These are phyloP conservation scores for Heliconius congener DNA, from an alignment of 1,140 invertebrate genomes.

Conservation along the genomic window DNA sequence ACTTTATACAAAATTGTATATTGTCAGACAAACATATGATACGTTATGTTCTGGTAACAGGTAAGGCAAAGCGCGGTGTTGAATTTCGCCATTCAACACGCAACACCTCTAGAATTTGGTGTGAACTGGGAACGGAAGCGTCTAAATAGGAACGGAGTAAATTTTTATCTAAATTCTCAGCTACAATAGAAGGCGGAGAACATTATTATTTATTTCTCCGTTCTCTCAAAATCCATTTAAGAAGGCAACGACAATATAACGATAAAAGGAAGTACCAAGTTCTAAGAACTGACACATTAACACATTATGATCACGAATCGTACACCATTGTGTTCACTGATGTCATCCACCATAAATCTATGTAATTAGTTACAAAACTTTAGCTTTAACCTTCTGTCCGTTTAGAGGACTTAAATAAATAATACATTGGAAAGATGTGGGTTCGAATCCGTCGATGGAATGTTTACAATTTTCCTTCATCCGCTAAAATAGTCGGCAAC, in stretches of 20 bases:
- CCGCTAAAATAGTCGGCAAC: too few relatives aligned
- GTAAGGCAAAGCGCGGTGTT: too few relatives aligned
- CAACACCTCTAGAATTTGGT: background rate
- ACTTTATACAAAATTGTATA: too few relatives aligned
- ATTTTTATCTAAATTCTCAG: background rate
- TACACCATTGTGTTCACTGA: constrained; percentile 17
- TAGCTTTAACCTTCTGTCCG: background rate
- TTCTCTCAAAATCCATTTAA: background rate
- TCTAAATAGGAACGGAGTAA: background rate
- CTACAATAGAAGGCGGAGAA: background rate
- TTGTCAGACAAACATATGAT: too few relatives aligned
- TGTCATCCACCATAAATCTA: constrained; percentile 16
- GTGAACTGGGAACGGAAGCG: background rate
- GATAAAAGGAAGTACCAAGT: background rate
- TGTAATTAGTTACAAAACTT: constrained; percentile 2
- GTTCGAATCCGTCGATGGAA: too few relatives aligned
- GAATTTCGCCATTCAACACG: background rate
- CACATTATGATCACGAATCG: constrained; percentile 21
- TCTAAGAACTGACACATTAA: constrained; percentile 10
- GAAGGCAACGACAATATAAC: background rate
- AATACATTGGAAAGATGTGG: too few relatives aligned
- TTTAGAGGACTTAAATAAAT: background rate
- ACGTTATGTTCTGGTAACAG: too few relatives aligned
- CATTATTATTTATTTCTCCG: background rate
- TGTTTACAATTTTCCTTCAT: too few relatives aligned